A percentile compares a stretch with the other conserved stretches of the same genome.
Conservation (phyloP, 2,888 invertebrate species). For the Leptura quadrifasciata region DNA sequence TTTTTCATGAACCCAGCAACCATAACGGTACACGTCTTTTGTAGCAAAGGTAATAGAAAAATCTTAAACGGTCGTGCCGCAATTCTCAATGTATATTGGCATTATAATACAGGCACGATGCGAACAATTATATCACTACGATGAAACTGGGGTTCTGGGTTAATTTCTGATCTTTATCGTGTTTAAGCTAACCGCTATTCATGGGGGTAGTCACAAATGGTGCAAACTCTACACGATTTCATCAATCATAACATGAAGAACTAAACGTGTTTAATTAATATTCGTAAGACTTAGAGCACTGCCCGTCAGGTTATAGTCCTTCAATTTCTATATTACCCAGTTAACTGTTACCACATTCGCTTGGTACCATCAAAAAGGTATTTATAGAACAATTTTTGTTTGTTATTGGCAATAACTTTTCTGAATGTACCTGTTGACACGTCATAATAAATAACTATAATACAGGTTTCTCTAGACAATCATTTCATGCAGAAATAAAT, state of each 20-base stretch:
- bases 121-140: constrained; percentile 23
- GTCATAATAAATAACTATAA: too few species aligned
- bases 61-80: constrained; percentile 27
- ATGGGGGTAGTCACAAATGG: constrained; percentile 21
- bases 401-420: too few species aligned
- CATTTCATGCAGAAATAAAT: too few species aligned
- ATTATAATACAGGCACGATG: constrained; percentile 22
- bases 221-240: constrained; percentile 3
- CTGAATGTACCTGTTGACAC: too few species aligned
- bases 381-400: too few species aligned
- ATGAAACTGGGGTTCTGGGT: constrained; percentile 29
- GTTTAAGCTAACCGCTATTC: background rate
- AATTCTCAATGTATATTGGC: constrained; percentile 19
- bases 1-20: constrained; percentile 20
- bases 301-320: too few species aligned
- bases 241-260: background rate
- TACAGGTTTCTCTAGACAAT: too few species aligned
- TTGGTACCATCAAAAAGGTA: too few species aligned
- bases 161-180: constrained; percentile 29
- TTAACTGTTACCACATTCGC: too few species aligned
- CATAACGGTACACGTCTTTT: constrained; percentile 30
- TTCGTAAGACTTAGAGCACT: too few species aligned
- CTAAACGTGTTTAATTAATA: background rate
- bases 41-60: constrained; percentile 24
- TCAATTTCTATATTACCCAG: too few species aligned